Conservation (phyloP, 2,113 vertebrate species). For the Isurus oxyrinchus region DNA sequence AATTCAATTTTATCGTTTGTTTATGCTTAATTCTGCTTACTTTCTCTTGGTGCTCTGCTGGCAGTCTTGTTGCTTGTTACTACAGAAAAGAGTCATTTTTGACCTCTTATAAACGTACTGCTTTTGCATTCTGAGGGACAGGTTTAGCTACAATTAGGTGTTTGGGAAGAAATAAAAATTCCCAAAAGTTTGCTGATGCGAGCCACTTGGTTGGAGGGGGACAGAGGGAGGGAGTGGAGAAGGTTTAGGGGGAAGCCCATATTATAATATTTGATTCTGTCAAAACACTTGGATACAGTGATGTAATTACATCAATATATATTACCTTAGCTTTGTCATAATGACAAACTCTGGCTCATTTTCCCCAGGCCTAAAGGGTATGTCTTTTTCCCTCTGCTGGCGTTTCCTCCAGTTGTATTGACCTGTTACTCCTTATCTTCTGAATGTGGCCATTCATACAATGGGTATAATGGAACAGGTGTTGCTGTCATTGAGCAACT, state of each 20-base stretch:
- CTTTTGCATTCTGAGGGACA: background rate
- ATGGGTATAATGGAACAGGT: background rate
- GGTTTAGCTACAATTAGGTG: background rate
- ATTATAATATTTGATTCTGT: background rate
- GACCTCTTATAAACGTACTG: background rate
- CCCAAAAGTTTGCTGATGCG: background rate
- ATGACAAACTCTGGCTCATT: background rate
- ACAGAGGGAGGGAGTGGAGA: background rate
- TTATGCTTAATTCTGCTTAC: background rate
- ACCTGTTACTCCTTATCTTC: background rate
- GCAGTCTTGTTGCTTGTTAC: background rate
- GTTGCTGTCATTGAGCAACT: background rate
- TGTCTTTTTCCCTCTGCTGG: background rate
- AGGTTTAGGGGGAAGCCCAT: too few species aligned
- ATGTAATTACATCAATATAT: background rate
- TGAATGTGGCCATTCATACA: background rate
- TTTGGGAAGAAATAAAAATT: background rate
- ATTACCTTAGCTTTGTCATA: background rate
- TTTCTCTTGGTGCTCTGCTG: background rate
- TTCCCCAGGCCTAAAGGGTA: background rate
- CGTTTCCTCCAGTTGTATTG: background rate
- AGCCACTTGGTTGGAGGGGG: background rate
- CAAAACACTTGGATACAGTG: background rate
- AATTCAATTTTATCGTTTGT: background rate
- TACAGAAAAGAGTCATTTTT: background rate